Base-by-base conservation (phyloP, 2,113 vertebrate genomes). In the Emydocephalus ijimae region DNA sequence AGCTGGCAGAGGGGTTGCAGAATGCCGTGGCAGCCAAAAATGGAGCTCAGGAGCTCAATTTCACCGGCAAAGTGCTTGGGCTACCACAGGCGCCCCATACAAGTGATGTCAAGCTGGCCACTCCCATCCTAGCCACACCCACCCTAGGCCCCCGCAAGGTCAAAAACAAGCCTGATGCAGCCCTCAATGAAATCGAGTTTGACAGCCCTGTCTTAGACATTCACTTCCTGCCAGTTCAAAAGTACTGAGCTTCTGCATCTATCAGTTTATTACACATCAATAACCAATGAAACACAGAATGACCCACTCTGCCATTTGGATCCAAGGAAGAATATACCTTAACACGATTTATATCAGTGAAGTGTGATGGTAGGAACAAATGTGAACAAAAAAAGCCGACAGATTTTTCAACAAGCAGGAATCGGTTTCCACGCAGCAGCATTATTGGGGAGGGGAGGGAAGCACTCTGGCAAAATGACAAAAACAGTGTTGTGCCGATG, bases 371-470 rank as follows among this genome's bases (percentile, higher is more conserved):
- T 29, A 3, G 56, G 12, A 89, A 89, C 23, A 64, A 48, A 14
- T 29, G 23, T 14, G 9, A 54, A 21, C 11, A 90, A 64, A 29
- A 45, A 64, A 34, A 61, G 50, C n/a, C 12, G 18, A n/a, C 9
- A 55, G 34, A 34, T 54, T 43, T 59, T n/a, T 54, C 24, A 69
- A n/a, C 34, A 21, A 50, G 3, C 11, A 55, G 54, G 3, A 74
- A 34, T 24, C 20, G 0, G 3, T 15, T 24, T 91, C n/a, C 8
- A 2, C 3, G 0, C 7, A 0, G 74, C 74, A 39, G 18, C 20
- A 39, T 43, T 43, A 39, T 43, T 3, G 48, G 7, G 48, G 48
- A 8, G 8, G 48, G 8, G 48, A 8, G 48, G 7, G 48, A 1
- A 48, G 48, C 1, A 10, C 34, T 39, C 69, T 81, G 15, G n/a